Base-by-base conservation (phyloP, 2,797 vertebrate genomes). In the Mormyrops attenuatus region DNA sequence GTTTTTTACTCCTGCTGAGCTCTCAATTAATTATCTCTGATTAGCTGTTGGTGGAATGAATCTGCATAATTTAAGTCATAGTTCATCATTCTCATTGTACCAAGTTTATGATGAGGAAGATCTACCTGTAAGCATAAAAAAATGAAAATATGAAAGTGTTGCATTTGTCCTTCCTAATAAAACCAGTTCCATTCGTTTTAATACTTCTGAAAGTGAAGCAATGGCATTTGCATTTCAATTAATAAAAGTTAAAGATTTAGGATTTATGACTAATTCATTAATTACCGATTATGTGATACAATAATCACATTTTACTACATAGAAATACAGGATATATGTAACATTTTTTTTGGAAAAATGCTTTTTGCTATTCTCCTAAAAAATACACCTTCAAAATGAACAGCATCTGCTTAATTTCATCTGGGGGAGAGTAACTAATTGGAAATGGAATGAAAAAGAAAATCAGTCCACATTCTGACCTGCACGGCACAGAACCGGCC, bases 21-120 rank as follows among this genome's bases (percentile, higher is more conserved):
- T 80, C 77, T 80, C 77, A 80, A 80, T 80, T 80, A 80, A 80
- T 80, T 80, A 80, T 80, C 41, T 80, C 41, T 80, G 77, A 80
- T 80, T 80, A 80, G 77, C 77, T 80, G 34, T 80, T 80, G 77
- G 77, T 20, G 17, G 77, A 80, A 80, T 80, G 34, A 80, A 80
- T 80, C 41, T 80, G 38, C 77, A 80, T 80, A 80, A 80, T 80
- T 80, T 80, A 80, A 41, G 20, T 80, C 77, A 80, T 80, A 41
- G 20, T 80, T 80, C 77, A 80, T 80, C 77, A 80, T 80, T 80
- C 38, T 47, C 34, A 38, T 38, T 38, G 66, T 73, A 73, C 30
- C 30, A 38, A 38, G 66, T 73, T 47, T 80, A 41, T 80, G 77
- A 80, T 47, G 77, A n/a, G 77, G 77, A 80, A 47, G 77, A 80